These are phyloP conservation scores for Cephus pygmeus DNA, from an alignment of 2,888 invertebrate genomes.

Conservation along the genomic window DNA sequence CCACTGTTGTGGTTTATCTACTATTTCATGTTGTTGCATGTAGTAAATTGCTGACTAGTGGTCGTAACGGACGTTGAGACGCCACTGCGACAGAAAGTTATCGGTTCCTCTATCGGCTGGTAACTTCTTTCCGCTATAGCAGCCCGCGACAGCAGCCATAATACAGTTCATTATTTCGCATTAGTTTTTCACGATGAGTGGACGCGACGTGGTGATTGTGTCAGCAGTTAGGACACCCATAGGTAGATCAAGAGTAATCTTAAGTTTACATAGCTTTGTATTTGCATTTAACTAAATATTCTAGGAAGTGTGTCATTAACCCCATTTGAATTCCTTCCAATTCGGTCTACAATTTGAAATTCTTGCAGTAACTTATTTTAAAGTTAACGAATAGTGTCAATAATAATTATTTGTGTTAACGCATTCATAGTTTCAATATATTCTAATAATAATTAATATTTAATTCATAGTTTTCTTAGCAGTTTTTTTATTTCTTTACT, in stretches of 20 bases:
- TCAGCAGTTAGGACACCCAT: slow-evolving; percentile 88
- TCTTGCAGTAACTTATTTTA: neutral
- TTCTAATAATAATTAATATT: too few species aligned
- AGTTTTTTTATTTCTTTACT: neutral
- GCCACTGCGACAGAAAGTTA: neutral
- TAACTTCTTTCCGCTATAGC: slow-evolving; percentile 34
- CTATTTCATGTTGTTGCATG: neutral
- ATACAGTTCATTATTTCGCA: slow-evolving; percentile 13
- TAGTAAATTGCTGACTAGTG: neutral
- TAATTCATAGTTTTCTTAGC: neutral
- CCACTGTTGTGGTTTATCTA: neutral
- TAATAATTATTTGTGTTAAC: neutral
- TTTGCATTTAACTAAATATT: neutral
- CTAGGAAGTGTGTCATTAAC: slow-evolving; percentile 21
- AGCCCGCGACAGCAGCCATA: slow-evolving; percentile 38
- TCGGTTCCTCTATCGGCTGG: slow-evolving; percentile 23
- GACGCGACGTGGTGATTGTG: slow-evolving; percentile 75
- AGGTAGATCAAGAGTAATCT: slow-evolving; percentile 69
- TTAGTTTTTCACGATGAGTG: slow-evolving; percentile 45
- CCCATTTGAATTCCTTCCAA: slow-evolving; percentile 26
- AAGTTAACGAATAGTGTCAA: neutral
- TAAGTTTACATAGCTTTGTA: neutral
- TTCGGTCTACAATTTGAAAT: neutral
- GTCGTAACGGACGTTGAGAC: neutral
- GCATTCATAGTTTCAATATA: neutral